Evolutionary conservation across 2,888 invertebrate species (phyloP).

Genomic region (Empis livida): DNA sequence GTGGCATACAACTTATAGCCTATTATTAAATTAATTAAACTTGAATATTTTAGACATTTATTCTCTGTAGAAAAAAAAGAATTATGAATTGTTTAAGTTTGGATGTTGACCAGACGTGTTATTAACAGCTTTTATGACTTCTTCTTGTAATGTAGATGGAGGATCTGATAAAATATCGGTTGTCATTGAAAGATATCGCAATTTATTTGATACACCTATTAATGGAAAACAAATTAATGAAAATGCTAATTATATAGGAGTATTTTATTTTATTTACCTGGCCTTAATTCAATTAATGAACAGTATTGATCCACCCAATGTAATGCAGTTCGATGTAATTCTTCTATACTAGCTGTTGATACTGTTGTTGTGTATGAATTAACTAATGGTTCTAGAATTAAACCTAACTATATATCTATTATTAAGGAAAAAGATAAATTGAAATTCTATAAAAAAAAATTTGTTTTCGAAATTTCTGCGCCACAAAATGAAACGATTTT

Average conservation of each 20-base stretch:
- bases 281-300: constrained; percentile 83
- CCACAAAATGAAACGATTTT: too few relatives aligned
- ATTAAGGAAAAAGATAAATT: too few relatives aligned
- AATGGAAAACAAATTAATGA: constrained; percentile 22
- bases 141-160: constrained; percentile 67
- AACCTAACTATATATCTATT: constrained; percentile 59
- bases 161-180: constrained; percentile 89
- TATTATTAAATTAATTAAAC: too few relatives aligned
- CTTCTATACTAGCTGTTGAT: constrained; percentile 80
- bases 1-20: too few relatives aligned
- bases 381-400: constrained; percentile 78
- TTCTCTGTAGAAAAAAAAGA: too few relatives aligned
- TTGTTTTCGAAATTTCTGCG: too few relatives aligned
- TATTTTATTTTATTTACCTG: too few relatives aligned
- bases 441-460: too few relatives aligned
- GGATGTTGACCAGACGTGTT: constrained; percentile 31
- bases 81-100: constrained; percentile 21
- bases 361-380: constrained; percentile 85
- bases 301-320: constrained; percentile 96
- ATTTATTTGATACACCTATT: constrained; percentile 84
- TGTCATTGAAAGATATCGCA: constrained; percentile 78
- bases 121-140: constrained; percentile 65
- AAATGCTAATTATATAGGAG: too few relatives aligned
- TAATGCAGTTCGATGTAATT: constrained; percentile 81
- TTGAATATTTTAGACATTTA: too few relatives aligned